phyloP scores from a whole-genome alignment of 2,888 invertebrate genomes.

The Dryadula phaetusa region DNA sequence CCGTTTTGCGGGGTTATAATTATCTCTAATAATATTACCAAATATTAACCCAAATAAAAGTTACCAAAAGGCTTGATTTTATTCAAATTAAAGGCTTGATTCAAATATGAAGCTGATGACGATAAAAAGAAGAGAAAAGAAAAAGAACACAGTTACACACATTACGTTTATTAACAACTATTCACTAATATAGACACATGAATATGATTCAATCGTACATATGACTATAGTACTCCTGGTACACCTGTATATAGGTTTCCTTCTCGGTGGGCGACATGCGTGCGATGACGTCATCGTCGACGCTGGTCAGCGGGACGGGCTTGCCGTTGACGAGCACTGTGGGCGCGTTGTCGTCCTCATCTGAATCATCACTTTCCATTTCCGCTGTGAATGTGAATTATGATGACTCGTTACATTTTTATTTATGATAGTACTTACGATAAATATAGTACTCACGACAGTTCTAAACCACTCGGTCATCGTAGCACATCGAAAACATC shows the following conservation, averaged over 20 bases:
- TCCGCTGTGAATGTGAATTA: conserved; percentile 86
- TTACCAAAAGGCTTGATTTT: too few relatives aligned
- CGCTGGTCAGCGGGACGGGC: conserved; percentile 91
- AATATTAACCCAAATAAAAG: too few relatives aligned
- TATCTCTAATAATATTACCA: too few relatives aligned
- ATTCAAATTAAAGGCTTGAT: too few relatives aligned
- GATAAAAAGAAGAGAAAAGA: not conserved
- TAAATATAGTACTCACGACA: too few relatives aligned
- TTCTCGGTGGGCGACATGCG: conserved; percentile 97
- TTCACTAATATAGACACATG: not conserved
- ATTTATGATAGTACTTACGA: too few relatives aligned
- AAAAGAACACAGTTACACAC: not conserved
- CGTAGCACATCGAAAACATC: too few relatives aligned
- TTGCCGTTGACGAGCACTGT: conserved; percentile 92
- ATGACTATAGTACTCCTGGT: conserved; percentile 96
- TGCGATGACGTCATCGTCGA: conserved; percentile 93
- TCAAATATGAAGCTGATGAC: too few relatives aligned
- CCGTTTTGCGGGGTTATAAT: too few relatives aligned
- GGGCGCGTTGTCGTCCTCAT: conserved; percentile 91
- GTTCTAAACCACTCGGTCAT: too few relatives aligned
- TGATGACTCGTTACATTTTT: too few relatives aligned
- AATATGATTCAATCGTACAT: conserved; percentile 87
- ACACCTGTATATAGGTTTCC: conserved; percentile 96
- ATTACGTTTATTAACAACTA: conserved; percentile 5
- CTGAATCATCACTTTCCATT: conserved; percentile 90